phyloP scores from a whole-genome alignment of 2,797 vertebrate species.

The Microctenopoma steveboyesi region DNA sequence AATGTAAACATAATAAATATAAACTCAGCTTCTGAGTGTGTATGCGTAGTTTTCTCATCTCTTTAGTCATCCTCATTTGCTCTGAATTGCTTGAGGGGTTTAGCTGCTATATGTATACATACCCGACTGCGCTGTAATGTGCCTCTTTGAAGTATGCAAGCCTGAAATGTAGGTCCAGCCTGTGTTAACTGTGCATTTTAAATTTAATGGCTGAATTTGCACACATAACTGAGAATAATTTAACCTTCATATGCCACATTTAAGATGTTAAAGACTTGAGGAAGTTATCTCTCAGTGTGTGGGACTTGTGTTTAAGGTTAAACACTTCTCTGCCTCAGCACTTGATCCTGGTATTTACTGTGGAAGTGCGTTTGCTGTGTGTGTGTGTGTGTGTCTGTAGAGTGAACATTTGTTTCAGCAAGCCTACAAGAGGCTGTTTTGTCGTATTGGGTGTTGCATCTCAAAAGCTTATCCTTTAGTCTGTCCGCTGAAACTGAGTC shows the following conservation, averaged over 20 bases:
- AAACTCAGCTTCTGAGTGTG: constrained; percentile 39
- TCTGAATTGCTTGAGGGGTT: constrained; percentile 37
- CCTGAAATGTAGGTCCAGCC: constrained; percentile 44
- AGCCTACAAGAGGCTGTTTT: constrained; percentile 40
- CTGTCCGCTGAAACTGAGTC: constrained; percentile 66
- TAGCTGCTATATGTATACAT: constrained; percentile 38
- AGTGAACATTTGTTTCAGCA: constrained; percentile 38
- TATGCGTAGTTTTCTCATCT: constrained; percentile 28
- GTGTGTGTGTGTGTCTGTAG: constrained; percentile 5
- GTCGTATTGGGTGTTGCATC: constrained; percentile 48
- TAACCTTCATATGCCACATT: constrained; percentile 52
- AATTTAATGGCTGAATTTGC: not conserved
- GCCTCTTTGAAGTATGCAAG: constrained; percentile 36
- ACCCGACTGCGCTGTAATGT: not conserved
- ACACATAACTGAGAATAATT: constrained; percentile 52
- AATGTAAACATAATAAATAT: constrained; percentile 38
- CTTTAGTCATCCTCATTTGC: constrained; percentile 28
- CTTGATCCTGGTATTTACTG: constrained; percentile 29
- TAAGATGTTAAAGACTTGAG: constrained; percentile 18
- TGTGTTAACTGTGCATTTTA: constrained; percentile 33
- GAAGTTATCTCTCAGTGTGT: constrained; percentile 5
- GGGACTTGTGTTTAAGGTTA: constrained; percentile 33
- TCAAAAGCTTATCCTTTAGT: constrained; percentile 64
- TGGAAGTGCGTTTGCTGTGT: constrained; percentile 5
- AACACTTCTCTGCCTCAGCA: constrained; percentile 38